Evolutionary conservation across 2,113 vertebrate genomes (phyloP).

Genomic region (Probosciger aterrimus): DNA sequence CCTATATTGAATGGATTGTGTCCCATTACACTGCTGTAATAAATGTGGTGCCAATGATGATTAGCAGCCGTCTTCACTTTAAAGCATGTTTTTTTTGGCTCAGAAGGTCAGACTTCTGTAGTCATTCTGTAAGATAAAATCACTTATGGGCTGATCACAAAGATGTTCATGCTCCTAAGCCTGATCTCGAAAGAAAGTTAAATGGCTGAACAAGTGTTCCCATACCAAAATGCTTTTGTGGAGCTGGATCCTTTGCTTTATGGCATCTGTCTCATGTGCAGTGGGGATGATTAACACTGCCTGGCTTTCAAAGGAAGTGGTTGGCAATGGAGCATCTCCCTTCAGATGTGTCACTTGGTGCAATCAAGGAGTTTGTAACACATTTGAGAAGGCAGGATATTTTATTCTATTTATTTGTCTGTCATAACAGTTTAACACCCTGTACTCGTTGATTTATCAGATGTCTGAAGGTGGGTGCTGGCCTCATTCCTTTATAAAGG

Average conservation of each 20-base stretch:
- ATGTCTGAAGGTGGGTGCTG: background rate
- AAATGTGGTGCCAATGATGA: background rate
- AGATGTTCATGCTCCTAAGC: background rate
- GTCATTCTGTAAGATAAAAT: background rate
- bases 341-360: background rate
- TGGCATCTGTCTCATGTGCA: background rate
- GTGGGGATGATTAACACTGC: background rate
- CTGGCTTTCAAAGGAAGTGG: background rate
- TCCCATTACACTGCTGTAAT: background rate
- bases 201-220: background rate
- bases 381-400: background rate
- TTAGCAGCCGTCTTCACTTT: background rate
- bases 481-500: background rate
- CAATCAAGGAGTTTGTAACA: background rate
- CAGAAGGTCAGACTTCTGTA: background rate
- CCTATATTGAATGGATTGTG: background rate
- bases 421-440: background rate
- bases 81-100: background rate
- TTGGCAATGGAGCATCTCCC: background rate
- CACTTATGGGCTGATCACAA: background rate
- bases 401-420: background rate
- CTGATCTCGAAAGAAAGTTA: background rate
- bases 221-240: background rate
- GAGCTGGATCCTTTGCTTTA: background rate
- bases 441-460: background rate